Evolutionary conservation across 2,888 invertebrate species (phyloP), one percentile per base, ranked within the genome.

Genomic region (Sminthurinus aureus): DNA sequence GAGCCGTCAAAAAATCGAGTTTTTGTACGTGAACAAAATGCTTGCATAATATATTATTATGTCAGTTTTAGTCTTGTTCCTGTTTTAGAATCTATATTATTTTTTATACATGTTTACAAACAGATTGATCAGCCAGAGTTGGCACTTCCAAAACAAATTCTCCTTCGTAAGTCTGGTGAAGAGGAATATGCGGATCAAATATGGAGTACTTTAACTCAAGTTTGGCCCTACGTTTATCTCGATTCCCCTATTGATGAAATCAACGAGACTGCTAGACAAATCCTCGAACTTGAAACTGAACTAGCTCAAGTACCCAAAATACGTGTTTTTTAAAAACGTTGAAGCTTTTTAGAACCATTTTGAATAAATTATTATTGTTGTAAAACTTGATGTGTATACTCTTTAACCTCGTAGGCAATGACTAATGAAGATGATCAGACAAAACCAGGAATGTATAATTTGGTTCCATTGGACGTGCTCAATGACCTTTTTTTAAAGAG

Each of bases 1-100:
- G 95, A 96, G 89, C 93, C 93, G 8, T 93, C 93, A 0, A 90
- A 92, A 0, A 94, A 94, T 89, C 92, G 94, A 83, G 92, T 96
- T 82, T 93, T 93, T 0, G 91, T 96, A 89, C 95, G 95, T 58
- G 64, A 69, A 24, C n/a, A n/a, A n/a, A n/a, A n/a, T n/a, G n/a
- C n/a, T n/a, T n/a, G n/a, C n/a, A n/a, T n/a, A n/a, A n/a, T n/a
- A n/a, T n/a, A n/a, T n/a, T n/a, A n/a, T n/a, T 51, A 26, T 24
- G 58, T n/a, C n/a, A n/a, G n/a, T n/a, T n/a, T n/a, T n/a, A n/a
- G n/a, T n/a, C n/a, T n/a, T n/a, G n/a, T n/a, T n/a, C n/a, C n/a
- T n/a, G n/a, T n/a, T n/a, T n/a, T n/a, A n/a, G n/a, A n/a, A n/a
- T n/a, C n/a, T n/a, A n/a, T 51, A n/a, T 76, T 51, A 66, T 58